A percentile compares a stretch with the other conserved stretches of the same genome.
Conservation (phyloP, 2,113 vertebrate species). For the Boleophthalmus pectinirostris region DNA sequence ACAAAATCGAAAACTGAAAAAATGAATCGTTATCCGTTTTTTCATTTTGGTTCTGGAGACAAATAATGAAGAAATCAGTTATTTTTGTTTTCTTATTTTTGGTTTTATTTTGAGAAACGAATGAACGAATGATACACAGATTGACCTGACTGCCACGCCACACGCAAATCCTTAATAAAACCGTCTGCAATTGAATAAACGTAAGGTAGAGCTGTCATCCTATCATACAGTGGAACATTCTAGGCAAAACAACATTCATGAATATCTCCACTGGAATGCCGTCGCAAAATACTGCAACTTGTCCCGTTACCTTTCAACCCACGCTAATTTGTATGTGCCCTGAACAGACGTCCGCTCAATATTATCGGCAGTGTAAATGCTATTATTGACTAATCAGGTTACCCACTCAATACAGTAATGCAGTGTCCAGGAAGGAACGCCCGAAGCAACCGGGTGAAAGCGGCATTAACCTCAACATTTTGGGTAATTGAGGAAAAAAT, state of each 20-base stretch:
- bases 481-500: neutral
- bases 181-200: too few relatives aligned
- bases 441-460: neutral
- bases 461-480: neutral
- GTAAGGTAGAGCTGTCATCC: too few relatives aligned
- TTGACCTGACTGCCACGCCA: too few relatives aligned
- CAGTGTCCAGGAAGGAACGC: neutral
- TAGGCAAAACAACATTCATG: neutral
- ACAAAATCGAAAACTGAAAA: too few relatives aligned
- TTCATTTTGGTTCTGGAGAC: too few relatives aligned
- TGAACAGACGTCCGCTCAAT: conserved; percentile 20
- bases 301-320: neutral
- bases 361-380: neutral
- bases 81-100: too few relatives aligned
- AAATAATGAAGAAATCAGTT: too few relatives aligned
- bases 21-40: too few relatives aligned
- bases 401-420: neutral
- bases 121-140: too few relatives aligned
- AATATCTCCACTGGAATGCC: neutral
- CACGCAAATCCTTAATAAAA: too few relatives aligned
- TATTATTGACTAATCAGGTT: neutral
- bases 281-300: neutral
- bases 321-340: conserved; percentile 15
- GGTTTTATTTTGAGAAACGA: too few relatives aligned
- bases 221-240: too few relatives aligned